A percentile compares a stretch with the other conserved stretches of the same genome.
These are phyloP conservation scores for Fragum sueziense DNA, from an alignment of 2,888 invertebrate species.

Conservation along the genomic window DNA sequence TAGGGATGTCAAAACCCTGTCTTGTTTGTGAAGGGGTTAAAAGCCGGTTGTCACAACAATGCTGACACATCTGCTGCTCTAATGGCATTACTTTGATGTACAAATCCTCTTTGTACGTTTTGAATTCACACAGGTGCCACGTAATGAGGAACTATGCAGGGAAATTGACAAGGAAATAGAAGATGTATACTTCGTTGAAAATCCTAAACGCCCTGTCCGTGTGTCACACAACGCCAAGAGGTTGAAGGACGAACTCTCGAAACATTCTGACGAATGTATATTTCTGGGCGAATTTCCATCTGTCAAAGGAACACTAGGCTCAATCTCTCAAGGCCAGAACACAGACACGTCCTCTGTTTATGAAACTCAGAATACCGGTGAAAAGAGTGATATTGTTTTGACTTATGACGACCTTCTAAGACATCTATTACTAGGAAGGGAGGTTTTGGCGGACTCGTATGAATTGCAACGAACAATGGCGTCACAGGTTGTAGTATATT, in stretches of 20 bases:
- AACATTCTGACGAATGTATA: background rate
- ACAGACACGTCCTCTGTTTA: background rate
- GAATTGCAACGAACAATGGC: constrained; percentile 30
- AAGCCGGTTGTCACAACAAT: background rate
- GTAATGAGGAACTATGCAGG: background rate
- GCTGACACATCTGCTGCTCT: background rate
- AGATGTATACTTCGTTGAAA: background rate
- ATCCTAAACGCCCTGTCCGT: background rate
- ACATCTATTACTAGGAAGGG: constrained; percentile 4
- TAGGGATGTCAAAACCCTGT: background rate
- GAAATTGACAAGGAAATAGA: background rate
- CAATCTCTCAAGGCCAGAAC: too few relatives aligned
- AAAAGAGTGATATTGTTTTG: background rate
- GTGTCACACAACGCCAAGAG: background rate
- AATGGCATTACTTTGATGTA: too few relatives aligned
- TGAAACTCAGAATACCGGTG: background rate
- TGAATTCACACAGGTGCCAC: background rate
- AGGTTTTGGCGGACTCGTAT: constrained; percentile 12
- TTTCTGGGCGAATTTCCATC: background rate
- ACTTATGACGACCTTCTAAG: background rate
- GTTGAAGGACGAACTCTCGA: background rate
- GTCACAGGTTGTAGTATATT: constrained; percentile 41
- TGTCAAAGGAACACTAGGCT: background rate
- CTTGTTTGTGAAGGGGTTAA: background rate
- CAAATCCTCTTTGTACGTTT: too few relatives aligned